These are phyloP conservation scores for Carlito syrichta DNA, from an alignment of 2,113 vertebrate species.

Conservation along the genomic window DNA sequence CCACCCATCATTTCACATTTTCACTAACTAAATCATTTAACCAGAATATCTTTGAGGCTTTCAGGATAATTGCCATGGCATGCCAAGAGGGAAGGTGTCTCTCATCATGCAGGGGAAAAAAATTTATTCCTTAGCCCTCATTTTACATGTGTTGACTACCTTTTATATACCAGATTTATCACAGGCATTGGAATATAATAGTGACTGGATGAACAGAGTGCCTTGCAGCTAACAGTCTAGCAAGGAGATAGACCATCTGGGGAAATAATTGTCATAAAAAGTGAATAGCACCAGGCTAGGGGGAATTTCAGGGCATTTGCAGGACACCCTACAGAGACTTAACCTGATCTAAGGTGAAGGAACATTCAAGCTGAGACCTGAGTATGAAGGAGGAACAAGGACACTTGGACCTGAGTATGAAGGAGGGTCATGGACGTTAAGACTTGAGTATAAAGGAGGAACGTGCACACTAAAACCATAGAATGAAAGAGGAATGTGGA, in stretches of 20 bases:
- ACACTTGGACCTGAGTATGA: neutral
- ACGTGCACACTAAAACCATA: neutral
- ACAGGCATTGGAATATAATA: neutral
- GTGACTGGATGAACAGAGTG: neutral
- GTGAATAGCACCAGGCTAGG: neutral
- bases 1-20: neutral
- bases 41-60: neutral
- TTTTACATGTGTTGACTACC: neutral
- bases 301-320: neutral
- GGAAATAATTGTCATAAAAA: neutral
- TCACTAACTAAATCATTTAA: neutral
- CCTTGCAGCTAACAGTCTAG: neutral
- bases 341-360: neutral
- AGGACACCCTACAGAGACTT: neutral
- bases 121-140: neutral
- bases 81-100: neutral
- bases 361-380: neutral
- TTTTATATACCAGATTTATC: neutral
- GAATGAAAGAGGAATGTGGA: neutral
- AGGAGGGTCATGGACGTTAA: neutral
- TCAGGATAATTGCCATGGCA: neutral
- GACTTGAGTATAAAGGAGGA: neutral
- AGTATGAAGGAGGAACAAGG: too few relatives aligned
- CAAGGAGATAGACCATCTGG: neutral
- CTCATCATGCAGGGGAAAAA: neutral